These are phyloP conservation scores for Microcebus lehilahytsara DNA, from an alignment of 2,113 vertebrate species.

Conservation along the genomic window DNA sequence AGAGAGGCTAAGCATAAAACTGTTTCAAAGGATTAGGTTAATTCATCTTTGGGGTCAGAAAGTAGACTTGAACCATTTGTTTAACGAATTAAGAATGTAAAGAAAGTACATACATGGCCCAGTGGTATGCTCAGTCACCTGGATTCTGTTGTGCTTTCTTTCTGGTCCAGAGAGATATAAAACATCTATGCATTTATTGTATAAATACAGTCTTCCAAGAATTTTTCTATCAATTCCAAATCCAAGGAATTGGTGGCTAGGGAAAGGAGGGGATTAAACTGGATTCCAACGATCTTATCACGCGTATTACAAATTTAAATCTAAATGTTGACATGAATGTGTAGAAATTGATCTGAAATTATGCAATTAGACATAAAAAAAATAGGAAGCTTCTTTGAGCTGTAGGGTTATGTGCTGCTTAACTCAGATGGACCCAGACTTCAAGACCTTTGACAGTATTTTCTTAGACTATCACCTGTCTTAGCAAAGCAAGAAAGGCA, in stretches of 20 bases:
- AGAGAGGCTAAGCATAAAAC: not conserved
- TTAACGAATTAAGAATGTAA: not conserved
- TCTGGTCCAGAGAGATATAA: not conserved
- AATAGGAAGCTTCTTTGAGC: not conserved
- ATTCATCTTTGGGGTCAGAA: not conserved
- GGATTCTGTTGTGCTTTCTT: not conserved
- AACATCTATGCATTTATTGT: not conserved
- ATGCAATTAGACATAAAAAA: not conserved
- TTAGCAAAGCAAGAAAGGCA: not conserved
- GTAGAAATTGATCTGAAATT: not conserved
- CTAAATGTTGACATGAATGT: not conserved
- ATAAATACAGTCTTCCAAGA: not conserved
- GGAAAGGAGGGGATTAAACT: not conserved
- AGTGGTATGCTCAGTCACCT: not conserved
- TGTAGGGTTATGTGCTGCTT: not conserved
- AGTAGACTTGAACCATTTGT: not conserved
- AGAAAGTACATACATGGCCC: not conserved
- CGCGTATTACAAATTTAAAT: not conserved
- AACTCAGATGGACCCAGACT: not conserved
- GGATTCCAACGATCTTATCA: not conserved
- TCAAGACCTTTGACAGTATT: not conserved
- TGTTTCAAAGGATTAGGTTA: not conserved
- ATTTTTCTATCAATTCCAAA: not conserved
- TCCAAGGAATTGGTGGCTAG: not conserved
- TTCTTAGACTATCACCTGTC: not conserved